These are phyloP conservation scores for Holacanthella duospinosa DNA, from an alignment of 2,888 invertebrate species.

Conservation along the genomic window DNA sequence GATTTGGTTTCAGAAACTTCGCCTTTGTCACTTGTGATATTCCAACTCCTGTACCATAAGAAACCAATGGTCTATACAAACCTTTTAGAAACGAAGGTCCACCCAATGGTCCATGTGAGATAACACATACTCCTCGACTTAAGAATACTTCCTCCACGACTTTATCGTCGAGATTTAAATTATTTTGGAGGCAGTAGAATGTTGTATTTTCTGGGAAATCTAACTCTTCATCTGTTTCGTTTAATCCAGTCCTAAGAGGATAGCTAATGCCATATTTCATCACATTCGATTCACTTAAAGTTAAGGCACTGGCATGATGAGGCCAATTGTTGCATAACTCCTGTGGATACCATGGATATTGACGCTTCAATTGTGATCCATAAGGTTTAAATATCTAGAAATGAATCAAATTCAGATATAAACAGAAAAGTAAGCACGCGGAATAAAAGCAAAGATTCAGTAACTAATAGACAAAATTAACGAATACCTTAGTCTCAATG, in stretches of 20 bases:
- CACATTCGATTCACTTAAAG: slow-evolving; percentile 33
- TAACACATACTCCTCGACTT: slow-evolving; percentile 27
- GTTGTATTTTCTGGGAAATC: slow-evolving; percentile 26
- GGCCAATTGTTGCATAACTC: slow-evolving; percentile 35
- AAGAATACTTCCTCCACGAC: slow-evolving; percentile 30
- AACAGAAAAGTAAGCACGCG: not conserved
- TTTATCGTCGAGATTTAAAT: not conserved
- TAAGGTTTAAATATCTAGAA: slow-evolving; percentile 25
- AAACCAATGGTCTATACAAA: slow-evolving; percentile 30
- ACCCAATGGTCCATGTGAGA: slow-evolving; percentile 31
- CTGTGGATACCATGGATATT: slow-evolving; percentile 35
- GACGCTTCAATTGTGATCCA: slow-evolving; percentile 27
- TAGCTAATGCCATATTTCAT: slow-evolving; percentile 33
- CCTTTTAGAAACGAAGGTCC: slow-evolving; percentile 33
- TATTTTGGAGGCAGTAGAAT: slow-evolving; percentile 11
- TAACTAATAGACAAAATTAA: no score
- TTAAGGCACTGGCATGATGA: slow-evolving; percentile 32
- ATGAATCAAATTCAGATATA: not conserved
- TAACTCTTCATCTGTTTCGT: slow-evolving; percentile 18
- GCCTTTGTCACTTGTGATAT: slow-evolving; percentile 27
- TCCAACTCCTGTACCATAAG: slow-evolving; percentile 34
- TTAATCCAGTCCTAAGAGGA: slow-evolving; percentile 31
- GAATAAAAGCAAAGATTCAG: not conserved
- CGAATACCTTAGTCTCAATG: not conserved
- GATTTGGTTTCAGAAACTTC: slow-evolving; percentile 16